These are phyloP conservation scores for Ciconia stormi DNA, from an alignment of 2,113 vertebrate genomes.

Conservation along the genomic window DNA sequence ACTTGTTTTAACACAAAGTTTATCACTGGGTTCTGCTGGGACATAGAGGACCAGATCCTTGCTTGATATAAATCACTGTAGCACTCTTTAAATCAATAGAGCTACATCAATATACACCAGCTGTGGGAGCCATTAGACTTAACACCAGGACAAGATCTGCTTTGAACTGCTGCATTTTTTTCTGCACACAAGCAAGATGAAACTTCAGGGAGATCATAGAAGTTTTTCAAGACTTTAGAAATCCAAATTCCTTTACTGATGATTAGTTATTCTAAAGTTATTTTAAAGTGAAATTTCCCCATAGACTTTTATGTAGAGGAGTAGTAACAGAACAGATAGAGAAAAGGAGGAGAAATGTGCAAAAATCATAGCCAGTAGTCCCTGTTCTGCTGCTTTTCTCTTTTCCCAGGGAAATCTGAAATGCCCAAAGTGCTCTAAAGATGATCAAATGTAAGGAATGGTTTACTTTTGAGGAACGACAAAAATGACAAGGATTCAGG, in stretches of 20 bases:
- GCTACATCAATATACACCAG: background rate
- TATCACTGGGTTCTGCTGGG: background rate
- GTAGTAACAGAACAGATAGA: background rate
- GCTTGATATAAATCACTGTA: background rate
- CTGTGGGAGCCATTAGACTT: slow-evolving; percentile 28
- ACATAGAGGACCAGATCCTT: background rate
- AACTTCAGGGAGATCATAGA: background rate
- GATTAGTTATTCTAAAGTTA: background rate
- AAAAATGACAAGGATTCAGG: background rate
- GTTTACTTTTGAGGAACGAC: background rate
- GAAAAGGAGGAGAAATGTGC: background rate
- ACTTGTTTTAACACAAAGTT: background rate
- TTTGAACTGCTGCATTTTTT: slow-evolving; percentile 6
- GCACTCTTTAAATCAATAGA: slow-evolving; percentile 17
- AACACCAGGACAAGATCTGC: background rate
- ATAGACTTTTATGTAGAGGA: background rate
- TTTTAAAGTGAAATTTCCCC: background rate
- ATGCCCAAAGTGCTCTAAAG: background rate
- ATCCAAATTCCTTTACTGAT: background rate
- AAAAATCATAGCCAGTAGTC: background rate
- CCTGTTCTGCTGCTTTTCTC: background rate
- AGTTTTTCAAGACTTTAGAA: background rate
- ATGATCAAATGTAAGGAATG: background rate
- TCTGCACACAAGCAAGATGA: background rate
- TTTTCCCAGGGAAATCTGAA: background rate